Base-by-base conservation (phyloP, 2,888 invertebrate species). In the Chelonus formosanus region DNA sequence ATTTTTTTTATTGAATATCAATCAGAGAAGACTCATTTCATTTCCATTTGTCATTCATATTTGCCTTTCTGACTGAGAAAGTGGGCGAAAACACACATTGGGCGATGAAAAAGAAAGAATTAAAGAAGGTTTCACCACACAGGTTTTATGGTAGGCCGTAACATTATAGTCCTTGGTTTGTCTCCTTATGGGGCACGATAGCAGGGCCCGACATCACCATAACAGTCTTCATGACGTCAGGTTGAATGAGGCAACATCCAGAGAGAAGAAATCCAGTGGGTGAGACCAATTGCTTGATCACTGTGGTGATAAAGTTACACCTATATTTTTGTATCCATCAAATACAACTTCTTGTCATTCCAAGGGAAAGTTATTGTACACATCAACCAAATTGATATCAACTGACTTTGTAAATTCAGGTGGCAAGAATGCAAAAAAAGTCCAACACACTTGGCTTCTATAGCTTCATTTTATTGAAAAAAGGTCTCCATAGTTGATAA, bases 161-260 rank as follows among this genome's bases (percentile, higher is more conserved):
- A 54, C 55, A 58, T 69, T 71, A 69, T 68, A 67, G 67, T 71
- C 65, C 67, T 68, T 68, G 63, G 69, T 71, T 63, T 68, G 75
- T 73, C 74, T 74, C 77, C 77, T 77, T 77, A 76, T 77, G 75
- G 75, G 76, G 77, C 73, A 67, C 71, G 72, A 70, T 71, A 74
- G 66, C 72, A 69, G 71, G 72, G 63, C 72, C 70, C 69, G 74
- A 74, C 75, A 75, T 76, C 69, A 75, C 76, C 75, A 75, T 76
- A 76, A 74, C 69, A 62, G 73, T 67, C 69, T 55, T 43, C 64
- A 70, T 78, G 77, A 78, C 77, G 76, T 78, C 76, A 78, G 69
- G 68, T 70, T 74, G 68, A 65, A 63, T 74, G 74, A 73, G 63
- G 73, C 74, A 74, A 74, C 60, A 69, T 67, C 63, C 56, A 55